Evolutionary conservation across 1,140 invertebrate species (phyloP).

Genomic region (Saxidomus purpurata): DNA sequence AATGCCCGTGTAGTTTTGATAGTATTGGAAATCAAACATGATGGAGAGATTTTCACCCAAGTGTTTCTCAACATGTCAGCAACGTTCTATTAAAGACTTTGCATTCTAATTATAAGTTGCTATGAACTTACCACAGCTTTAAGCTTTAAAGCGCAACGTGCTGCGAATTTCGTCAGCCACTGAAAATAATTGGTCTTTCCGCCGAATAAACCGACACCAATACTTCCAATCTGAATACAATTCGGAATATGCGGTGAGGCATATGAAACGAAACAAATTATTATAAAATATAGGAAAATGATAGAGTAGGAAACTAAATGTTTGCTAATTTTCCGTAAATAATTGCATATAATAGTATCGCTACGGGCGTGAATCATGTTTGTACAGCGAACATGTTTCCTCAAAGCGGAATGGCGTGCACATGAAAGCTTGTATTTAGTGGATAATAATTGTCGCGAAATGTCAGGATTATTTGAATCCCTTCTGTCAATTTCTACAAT

Average conservation of each 20-base stretch:
- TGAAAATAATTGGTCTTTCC: constrained; percentile 27
- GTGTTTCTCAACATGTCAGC: background rate
- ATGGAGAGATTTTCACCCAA: background rate
- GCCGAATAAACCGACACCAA: constrained; percentile 23
- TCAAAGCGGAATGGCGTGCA: constrained; percentile 24
- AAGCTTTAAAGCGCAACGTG: background rate
- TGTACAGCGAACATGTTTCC: constrained; percentile 25
- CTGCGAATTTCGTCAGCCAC: background rate
- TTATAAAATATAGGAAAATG: constrained; percentile 54
- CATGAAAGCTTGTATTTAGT: constrained; percentile 45
- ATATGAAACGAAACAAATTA: constrained; percentile 53
- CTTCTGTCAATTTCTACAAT: constrained; percentile 44
- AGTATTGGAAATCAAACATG: background rate
- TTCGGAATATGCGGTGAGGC: constrained; percentile 19
- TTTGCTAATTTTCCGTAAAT: constrained; percentile 67
- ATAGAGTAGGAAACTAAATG: constrained; percentile 53
- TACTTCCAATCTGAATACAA: constrained; percentile 47
- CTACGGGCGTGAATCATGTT: constrained; percentile 42
- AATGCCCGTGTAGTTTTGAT: background rate
- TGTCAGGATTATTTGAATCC: constrained; percentile 39
- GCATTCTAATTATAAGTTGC: constrained; percentile 25
- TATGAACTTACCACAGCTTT: constrained; percentile 4
- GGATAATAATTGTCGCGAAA: constrained; percentile 51
- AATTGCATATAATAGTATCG: constrained; percentile 54
- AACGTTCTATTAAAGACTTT: constrained; percentile 14